Conservation (phyloP, 35 echinoderm and acorn worm species). For the Strongylocentrotus purpuratus region DNA sequence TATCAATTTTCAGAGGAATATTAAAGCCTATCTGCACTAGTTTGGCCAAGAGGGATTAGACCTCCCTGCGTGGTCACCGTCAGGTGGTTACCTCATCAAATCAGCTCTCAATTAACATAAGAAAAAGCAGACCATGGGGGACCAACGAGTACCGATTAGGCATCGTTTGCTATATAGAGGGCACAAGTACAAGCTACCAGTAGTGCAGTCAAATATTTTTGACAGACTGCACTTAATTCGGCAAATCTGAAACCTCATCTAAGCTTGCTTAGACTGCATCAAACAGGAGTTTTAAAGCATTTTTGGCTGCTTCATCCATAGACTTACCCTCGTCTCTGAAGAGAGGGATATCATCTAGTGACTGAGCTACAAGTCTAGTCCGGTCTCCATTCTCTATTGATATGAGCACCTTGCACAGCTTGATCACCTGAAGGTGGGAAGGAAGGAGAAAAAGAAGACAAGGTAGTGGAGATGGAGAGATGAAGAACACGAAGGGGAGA, state of each 20-base stretch:
- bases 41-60: no score
- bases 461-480: background rate
- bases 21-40: no score
- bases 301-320: background rate
- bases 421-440: slow-evolving; percentile 11
- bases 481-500: background rate
- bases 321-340: slow-evolving; percentile 49
- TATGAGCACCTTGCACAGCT: slow-evolving; percentile 37
- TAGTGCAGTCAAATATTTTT: no score
- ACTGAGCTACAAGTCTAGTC: slow-evolving; percentile 38
- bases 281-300: background rate
- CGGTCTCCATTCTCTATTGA: slow-evolving; percentile 46
- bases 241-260: background rate
- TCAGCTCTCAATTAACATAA: no score
- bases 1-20: no score
- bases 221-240: no score
- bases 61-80: no score
- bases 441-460: background rate
- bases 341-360: slow-evolving; percentile 32
- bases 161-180: no score
- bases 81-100: no score
- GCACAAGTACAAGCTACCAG: no score
- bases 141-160: no score
- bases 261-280: background rate
- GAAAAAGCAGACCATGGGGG: no score